Percentiles rank a stretch among this genome's conserved stretches.
Conservation (phyloP, 2,888 invertebrate genomes). For the Parnassius orleans region DNA sequence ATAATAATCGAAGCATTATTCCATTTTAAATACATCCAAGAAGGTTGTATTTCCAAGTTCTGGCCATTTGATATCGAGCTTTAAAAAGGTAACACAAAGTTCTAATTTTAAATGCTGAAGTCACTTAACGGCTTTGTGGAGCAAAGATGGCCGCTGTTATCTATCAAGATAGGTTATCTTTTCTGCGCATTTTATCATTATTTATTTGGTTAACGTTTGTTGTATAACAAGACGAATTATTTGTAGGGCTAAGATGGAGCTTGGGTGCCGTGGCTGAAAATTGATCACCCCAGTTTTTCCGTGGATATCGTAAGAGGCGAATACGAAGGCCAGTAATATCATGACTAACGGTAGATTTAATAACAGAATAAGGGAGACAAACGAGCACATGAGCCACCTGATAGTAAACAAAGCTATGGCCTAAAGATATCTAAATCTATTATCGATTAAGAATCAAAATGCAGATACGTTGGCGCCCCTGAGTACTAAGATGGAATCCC, state of each 20-base stretch:
- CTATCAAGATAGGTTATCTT: conserved; percentile 36
- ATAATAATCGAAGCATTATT: conserved; percentile 18
- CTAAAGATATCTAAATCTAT: too few relatives aligned
- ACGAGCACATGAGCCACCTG: too few relatives aligned
- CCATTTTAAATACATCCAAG: conserved; percentile 24
- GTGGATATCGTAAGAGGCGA: too few relatives aligned
- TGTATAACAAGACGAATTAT: conserved; percentile 15
- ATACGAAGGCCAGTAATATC: too few relatives aligned
- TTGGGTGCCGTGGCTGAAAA: too few relatives aligned
- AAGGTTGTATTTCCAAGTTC: conserved; percentile 35
- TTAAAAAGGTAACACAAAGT: conserved; percentile 41
- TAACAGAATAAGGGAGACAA: too few relatives aligned
- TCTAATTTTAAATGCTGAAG: conserved; percentile 41
- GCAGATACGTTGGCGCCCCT: too few relatives aligned
- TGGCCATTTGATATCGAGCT: conserved; percentile 39
- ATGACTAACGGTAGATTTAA: too few relatives aligned
- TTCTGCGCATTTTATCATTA: conserved; percentile 27
- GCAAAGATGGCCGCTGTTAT: conserved; percentile 38
- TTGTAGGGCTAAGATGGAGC: conserved; percentile 1
- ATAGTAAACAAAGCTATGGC: too few relatives aligned
- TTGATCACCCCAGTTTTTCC: too few relatives aligned
- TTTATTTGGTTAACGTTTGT: conserved; percentile 21
- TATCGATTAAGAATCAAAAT: too few relatives aligned
- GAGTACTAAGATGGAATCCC: too few relatives aligned
- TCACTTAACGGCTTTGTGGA: conserved; percentile 35